phyloP scores from a whole-genome alignment of 2,888 invertebrate genomes.

The Leucania comma region DNA sequence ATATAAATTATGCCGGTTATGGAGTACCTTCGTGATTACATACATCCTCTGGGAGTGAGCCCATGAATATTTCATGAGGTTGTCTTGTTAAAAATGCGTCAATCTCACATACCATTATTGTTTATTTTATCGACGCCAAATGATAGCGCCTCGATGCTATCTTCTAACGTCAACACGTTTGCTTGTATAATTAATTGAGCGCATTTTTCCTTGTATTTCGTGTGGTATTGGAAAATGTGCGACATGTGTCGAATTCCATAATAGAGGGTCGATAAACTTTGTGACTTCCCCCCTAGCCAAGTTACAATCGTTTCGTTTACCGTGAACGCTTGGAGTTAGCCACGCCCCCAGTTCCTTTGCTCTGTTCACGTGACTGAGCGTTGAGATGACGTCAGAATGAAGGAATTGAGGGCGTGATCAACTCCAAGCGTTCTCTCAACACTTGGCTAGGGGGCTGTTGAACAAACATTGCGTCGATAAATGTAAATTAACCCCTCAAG shows the following conservation, averaged over 20 bases:
- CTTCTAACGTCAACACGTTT: constrained; percentile 58
- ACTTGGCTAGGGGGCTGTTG: too few species aligned
- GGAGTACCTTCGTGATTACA: constrained; percentile 80
- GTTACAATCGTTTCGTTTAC: too few species aligned
- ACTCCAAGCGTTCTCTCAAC: too few species aligned
- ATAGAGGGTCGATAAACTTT: constrained; percentile 22
- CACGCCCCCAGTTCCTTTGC: too few species aligned
- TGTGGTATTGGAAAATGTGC: constrained; percentile 28
- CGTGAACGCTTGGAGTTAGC: too few species aligned
- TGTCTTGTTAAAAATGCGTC: constrained; percentile 88
- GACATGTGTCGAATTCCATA: constrained; percentile 39
- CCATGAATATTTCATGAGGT: constrained; percentile 85
- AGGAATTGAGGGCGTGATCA: too few species aligned
- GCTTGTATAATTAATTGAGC: constrained; percentile 60
- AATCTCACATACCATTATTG: constrained; percentile 78
- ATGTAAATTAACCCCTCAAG: too few species aligned
- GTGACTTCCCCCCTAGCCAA: too few species aligned
- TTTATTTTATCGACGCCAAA: constrained; percentile 82
- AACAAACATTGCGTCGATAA: too few species aligned
- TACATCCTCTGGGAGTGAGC: constrained; percentile 76
- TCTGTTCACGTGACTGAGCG: too few species aligned
- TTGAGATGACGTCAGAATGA: too few species aligned
- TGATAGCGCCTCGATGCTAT: constrained; percentile 64
- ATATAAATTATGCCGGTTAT: constrained; percentile 71
- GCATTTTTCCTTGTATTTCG: constrained; percentile 52